A percentile compares a stretch with the other conserved stretches of the same genome.
phyloP scores from a whole-genome alignment of 2,113 vertebrate genomes.

The Pelecanus crispus region DNA sequence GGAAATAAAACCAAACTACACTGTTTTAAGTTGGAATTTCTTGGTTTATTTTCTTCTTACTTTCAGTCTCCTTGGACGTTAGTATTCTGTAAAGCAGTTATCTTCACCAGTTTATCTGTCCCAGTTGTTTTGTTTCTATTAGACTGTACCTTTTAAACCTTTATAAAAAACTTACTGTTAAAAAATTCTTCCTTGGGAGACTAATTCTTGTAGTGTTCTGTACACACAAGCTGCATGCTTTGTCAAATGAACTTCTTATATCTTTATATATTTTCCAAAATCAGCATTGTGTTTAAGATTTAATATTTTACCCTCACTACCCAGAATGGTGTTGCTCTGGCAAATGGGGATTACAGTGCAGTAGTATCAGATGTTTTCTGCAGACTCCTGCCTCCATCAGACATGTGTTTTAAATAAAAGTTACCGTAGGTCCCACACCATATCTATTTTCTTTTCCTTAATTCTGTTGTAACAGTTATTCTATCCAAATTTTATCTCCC shows the following conservation, averaged over 20 bases:
- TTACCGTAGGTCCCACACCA: not conserved
- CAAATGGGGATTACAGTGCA: not conserved
- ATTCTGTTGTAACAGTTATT: conserved; percentile 65
- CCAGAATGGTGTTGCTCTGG: not conserved
- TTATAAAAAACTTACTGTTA: not conserved
- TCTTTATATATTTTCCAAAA: conserved; percentile 11
- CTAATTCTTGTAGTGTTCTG: not conserved
- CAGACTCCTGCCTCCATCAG: conserved; percentile 5
- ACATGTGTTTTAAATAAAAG: conserved; percentile 59
- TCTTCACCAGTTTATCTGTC: not conserved
- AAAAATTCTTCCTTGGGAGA: not conserved
- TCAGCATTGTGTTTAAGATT: not conserved
- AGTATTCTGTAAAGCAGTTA: not conserved
- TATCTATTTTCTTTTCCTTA: conserved; percentile 60
- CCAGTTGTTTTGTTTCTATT: not conserved
- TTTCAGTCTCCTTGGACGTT: not conserved
- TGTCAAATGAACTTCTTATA: not conserved
- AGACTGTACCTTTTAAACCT: not conserved
- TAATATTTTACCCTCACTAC: not conserved
- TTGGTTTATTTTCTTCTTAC: not conserved
- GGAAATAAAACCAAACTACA: not conserved
- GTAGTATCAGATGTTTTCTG: conserved; percentile 19
- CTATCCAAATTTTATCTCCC: conserved; percentile 61
- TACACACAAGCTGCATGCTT: not conserved
- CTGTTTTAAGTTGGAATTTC: not conserved